Base-by-base conservation (phyloP, 2,113 vertebrate genomes). In the Ivindomyrus marchei region DNA sequence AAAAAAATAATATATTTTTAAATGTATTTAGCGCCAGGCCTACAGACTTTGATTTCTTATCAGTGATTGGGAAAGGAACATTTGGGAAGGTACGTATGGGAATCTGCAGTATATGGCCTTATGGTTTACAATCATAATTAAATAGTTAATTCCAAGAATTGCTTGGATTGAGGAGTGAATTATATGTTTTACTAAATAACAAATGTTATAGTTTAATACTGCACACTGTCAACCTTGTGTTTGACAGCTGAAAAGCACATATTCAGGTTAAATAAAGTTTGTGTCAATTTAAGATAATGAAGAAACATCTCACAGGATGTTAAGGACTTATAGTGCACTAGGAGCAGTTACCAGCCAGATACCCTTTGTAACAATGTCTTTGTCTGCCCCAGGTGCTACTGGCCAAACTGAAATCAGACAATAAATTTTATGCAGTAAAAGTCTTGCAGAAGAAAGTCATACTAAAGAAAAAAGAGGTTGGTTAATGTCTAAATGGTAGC, bases 401-500 rank as follows among this genome's bases (percentile, higher is more conserved):
- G 90, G 97, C 98, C 89, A 99, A 99, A 91, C 97, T 94, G 90
- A 99, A 98, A 94, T 96, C 97, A 0, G 97, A 99, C 0, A 97
- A 95, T 77, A 97, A 93, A 4, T 99, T 98, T 93, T 99, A 99
- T 1, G 98, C 98, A 0, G 97, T 99, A 84, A 99, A 99, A 93
- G 98, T 99, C 91, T 95, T 99, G 91, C 98, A 99, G 94, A 99
- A 99, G 95, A 99, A 99, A 94, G 96, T 97, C 49, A 98, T 99
- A 88, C 94, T 99, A 85, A 99, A 99, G 97, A 98, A 97, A 89
- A 98, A 99, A 92, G 98, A 99, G 98, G 98, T 99, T 94, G 89
- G 94, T 50, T 85, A 45, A n/a, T 4, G 10, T 47, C 45, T 85
- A 47, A 85, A 47, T 83, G 7, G 17, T 8, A 10, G 39, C 36